Conservation (phyloP, 2,797 vertebrate genomes). For the Acipenser transmontanus region DNA sequence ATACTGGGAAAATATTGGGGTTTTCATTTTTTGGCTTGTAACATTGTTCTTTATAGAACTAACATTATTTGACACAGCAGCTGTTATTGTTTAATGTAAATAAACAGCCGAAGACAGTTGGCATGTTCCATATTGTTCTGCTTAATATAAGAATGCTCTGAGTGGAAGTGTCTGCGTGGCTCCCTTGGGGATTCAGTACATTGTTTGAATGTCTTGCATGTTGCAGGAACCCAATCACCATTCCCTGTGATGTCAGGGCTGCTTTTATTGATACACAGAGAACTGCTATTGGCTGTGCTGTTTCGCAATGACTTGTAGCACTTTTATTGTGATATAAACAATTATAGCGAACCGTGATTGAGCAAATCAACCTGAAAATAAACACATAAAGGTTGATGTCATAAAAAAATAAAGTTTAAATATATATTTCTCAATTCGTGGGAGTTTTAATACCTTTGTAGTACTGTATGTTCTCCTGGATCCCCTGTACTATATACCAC, state of each 20-base stretch:
- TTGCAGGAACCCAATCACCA: slow-evolving; percentile 7
- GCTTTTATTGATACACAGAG: slow-evolving; percentile 16
- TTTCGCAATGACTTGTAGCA: too few relatives aligned
- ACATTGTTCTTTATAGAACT: neutral
- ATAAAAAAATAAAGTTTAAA: too few relatives aligned
- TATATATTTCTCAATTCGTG: too few relatives aligned
- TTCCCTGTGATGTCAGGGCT: slow-evolving; percentile 5
- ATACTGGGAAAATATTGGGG: too few relatives aligned
- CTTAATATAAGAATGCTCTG: slow-evolving; percentile 28
- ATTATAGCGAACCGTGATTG: too few relatives aligned
- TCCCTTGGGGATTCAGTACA: slow-evolving; percentile 16
- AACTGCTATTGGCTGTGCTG: neutral
- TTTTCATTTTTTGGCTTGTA: too few relatives aligned
- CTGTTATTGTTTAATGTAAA: slow-evolving; percentile 32
- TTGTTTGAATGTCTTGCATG: slow-evolving; percentile 21
- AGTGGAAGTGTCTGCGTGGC: slow-evolving; percentile 18
- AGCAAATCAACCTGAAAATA: too few relatives aligned
- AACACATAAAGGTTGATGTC: too few relatives aligned
- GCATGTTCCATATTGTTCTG: slow-evolving; percentile 28
- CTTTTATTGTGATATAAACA: too few relatives aligned
- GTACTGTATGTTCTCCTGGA: too few relatives aligned
- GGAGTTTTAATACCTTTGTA: too few relatives aligned
- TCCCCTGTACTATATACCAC: too few relatives aligned
- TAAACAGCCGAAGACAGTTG: slow-evolving; percentile 20
- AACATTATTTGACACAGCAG: slow-evolving; percentile 9